Conservation (phyloP, 2,113 vertebrate genomes). For the Neoarius graeffei region DNA sequence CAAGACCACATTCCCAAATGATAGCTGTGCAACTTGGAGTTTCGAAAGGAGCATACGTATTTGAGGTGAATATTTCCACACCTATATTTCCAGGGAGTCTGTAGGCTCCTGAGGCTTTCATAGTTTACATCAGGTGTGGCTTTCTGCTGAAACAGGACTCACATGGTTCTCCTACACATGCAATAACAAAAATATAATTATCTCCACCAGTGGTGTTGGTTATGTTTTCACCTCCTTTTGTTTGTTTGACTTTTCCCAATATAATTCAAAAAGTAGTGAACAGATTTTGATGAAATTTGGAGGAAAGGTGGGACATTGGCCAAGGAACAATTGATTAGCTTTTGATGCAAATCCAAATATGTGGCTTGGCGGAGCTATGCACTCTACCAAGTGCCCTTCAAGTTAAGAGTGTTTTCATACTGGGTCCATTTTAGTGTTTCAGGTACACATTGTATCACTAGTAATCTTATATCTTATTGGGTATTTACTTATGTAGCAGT, state of each 20-base stretch:
- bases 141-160: background rate
- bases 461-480: background rate
- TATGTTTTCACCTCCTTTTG: too few species aligned
- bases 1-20: constrained; percentile 28
- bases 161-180: background rate
- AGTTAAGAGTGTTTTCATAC: background rate
- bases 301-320: too few species aligned
- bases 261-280: too few species aligned
- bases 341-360: too few species aligned
- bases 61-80: constrained; percentile 11
- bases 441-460: background rate
- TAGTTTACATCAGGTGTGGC: background rate
- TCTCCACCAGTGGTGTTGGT: too few species aligned
- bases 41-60: constrained; percentile 10
- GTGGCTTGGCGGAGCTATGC: too few species aligned
- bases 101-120: background rate
- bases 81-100: background rate
- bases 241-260: too few species aligned
- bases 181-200: background rate
- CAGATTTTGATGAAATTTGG: too few species aligned
- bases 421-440: background rate
- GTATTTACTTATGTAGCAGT: background rate
- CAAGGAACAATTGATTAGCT: too few species aligned
- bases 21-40: background rate
- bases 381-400: too few species aligned